Base-by-base conservation (phyloP, 2,113 vertebrate species). In the Oriolus oriolus region DNA sequence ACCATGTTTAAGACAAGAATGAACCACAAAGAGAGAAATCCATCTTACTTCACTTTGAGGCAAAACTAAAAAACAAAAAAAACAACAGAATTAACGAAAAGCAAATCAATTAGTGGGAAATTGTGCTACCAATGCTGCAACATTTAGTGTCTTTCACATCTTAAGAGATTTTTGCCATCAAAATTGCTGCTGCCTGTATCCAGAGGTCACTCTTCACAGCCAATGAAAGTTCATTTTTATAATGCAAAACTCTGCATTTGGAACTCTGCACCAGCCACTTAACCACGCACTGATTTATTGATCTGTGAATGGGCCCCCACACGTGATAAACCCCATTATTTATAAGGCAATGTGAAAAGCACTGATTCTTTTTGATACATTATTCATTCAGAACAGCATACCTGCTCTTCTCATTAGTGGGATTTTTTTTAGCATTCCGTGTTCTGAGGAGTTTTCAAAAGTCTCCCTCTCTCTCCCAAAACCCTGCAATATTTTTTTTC, bases 91-190 rank as follows among this genome's bases (percentile, higher is more conserved):
- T 21, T 59, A 53, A 41, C 0, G 1, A 60, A 56, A 54, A 78
- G 10, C 16, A 82, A 64, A 79, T 31, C 5, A 39, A 1, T 77
- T 44, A 22, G 13, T 26, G 7, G 57, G 14, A 77, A 75, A 60
- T 2, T 11, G 16, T 47, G 33, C 9, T 73, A 31, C 7, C 10
- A 31, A 1, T 13, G 19, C 13, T 45, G 10, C n/a, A 47, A 47
- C 4, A 19, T 33, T 71, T 15, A 28, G 6, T 0, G 0, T 23
- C 28, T 53, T 69, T 44, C 0, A 1, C 30, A 45, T 65, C 10
- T 53, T 37, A 15, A 8, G 17, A 21, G 11, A 16, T 26, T 88
- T 90, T 73, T 69, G 22, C 26, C 57, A 73, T 44, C 79, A 54
- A 26, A 92, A 42, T 39, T 56, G 7, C 20, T 35, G 8, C 35